Base-by-base conservation (phyloP, 2,888 invertebrate species). In the Zootermopsis nevadensis region DNA sequence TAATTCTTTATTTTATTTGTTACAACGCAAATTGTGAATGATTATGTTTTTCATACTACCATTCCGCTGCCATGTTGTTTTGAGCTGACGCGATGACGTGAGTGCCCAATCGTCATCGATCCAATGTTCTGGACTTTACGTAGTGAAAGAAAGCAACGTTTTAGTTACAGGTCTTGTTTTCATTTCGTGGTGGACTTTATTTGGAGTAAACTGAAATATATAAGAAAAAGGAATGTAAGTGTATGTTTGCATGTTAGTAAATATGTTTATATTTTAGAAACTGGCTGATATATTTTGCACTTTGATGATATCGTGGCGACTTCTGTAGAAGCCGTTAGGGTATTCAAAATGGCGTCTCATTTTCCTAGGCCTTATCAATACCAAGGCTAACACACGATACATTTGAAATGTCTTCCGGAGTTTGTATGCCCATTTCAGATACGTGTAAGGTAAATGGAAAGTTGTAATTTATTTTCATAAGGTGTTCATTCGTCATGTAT, bases 81-180 rank as follows among this genome's bases (percentile, higher is more conserved):
- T 12, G 24, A 33, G 8, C 42, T n/a, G n/a, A 74, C 6, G 38
- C 74, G 38, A n/a, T 38, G 74, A 74, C 74, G 74, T 42, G 35
- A 74, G 74, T n/a, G 30, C 7, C 55, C 79, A 79, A 79, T 79
- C 48, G 48, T 31, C 35, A 81, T 81, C 81, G 81, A 81, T 81
- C 81, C 81, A 72, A 81, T 81, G 81, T 74, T 74, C 60, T 81
- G 81, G 81, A 22, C 74, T 38, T 74, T 74, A 38, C 74, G 74
- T 74, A n/a, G n/a, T 0, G 38, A 24, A n/a, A n/a, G 0, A n/a
- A 74, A 38, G 38, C 42, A 74, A n/a, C 2, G 74, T 24, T 74
- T 74, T 42, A n/a, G 12, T 24, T 74, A n/a, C 74, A 33, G 1
- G 74, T 38, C 38, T 10, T 35, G 38, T 74, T 38, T 74, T 8